Conservation (phyloP, 2,888 invertebrate genomes). For the Polyommatus iphigenia region DNA sequence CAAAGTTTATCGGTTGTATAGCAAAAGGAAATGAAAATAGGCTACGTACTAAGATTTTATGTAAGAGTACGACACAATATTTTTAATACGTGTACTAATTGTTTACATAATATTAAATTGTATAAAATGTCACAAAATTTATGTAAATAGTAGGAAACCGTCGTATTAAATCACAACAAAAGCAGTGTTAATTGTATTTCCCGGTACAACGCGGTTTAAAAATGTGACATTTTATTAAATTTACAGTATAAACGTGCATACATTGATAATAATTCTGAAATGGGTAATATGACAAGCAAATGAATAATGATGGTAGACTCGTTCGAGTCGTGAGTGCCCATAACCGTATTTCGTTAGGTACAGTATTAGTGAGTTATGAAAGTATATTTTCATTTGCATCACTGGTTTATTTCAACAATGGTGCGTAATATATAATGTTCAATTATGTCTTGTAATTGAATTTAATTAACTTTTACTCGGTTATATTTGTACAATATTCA, state of each 20-base stretch:
- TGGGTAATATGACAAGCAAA: slow-evolving; percentile 33
- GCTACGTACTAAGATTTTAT: background rate
- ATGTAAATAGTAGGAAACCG: background rate
- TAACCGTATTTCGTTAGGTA: slow-evolving; percentile 34
- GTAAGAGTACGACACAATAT: background rate
- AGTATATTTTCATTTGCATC: slow-evolving; percentile 28
- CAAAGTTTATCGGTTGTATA: too few species aligned
- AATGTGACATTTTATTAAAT: background rate
- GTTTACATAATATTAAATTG: background rate
- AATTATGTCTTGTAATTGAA: background rate
- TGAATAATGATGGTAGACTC: slow-evolving; percentile 54
- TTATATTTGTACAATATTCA: too few species aligned
- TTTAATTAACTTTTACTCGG: background rate
- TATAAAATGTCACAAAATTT: background rate
- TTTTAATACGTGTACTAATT: background rate
- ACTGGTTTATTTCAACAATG: background rate
- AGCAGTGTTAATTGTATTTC: background rate
- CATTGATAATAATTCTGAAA: slow-evolving; percentile 27
- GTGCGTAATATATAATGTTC: background rate
- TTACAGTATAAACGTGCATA: background rate
- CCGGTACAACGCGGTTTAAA: background rate
- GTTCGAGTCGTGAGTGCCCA: slow-evolving; percentile 40
- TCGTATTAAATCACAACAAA: background rate
- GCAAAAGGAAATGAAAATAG: too few species aligned
- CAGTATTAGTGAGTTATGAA: slow-evolving; percentile 30